phyloP scores from a whole-genome alignment of 2,113 vertebrate genomes.

The Callospermophilus lateralis region DNA sequence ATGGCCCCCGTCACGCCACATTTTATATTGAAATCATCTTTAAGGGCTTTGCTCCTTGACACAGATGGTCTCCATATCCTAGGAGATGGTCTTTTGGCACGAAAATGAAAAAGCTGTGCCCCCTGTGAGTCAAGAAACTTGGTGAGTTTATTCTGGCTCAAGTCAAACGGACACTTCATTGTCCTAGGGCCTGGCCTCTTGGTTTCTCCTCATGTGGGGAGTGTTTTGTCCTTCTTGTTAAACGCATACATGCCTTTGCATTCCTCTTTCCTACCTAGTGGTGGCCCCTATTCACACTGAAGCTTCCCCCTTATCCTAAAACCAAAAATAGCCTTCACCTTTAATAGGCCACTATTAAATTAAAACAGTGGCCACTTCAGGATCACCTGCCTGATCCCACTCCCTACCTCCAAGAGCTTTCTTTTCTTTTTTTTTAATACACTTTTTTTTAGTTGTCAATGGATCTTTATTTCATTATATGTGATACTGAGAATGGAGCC shows the following conservation, averaged over 20 bases:
- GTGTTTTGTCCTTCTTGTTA: neutral
- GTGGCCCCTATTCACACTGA: neutral
- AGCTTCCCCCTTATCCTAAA: neutral
- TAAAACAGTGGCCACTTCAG: neutral
- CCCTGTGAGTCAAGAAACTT: slow-evolving; percentile 77
- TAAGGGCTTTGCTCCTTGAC: slow-evolving; percentile 80
- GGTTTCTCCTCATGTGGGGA: slow-evolving; percentile 17
- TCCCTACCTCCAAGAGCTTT: neutral
- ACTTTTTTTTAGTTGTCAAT: too few species aligned
- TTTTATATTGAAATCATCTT: slow-evolving; percentile 84
- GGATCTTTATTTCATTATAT: too few species aligned
- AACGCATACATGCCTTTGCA: neutral
- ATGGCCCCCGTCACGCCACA: slow-evolving; percentile 80
- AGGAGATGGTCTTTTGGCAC: slow-evolving; percentile 82
- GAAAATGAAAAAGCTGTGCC: slow-evolving; percentile 77
- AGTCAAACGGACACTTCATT: slow-evolving; percentile 72
- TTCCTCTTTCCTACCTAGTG: slow-evolving; percentile 20
- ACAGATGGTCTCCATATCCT: slow-evolving; percentile 83
- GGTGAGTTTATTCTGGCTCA: slow-evolving; percentile 72
- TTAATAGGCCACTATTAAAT: neutral
- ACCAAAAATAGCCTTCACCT: slow-evolving; percentile 12
- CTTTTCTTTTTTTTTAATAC: too few species aligned
- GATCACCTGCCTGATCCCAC: neutral
- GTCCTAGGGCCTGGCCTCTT: slow-evolving; percentile 47
- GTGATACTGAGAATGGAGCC: too few species aligned